Percentiles rank a stretch among this genome's conserved stretches.
Evolutionary conservation across 2,797 vertebrate genomes (phyloP).

Genomic region (Pogoniulus pusillus): DNA sequence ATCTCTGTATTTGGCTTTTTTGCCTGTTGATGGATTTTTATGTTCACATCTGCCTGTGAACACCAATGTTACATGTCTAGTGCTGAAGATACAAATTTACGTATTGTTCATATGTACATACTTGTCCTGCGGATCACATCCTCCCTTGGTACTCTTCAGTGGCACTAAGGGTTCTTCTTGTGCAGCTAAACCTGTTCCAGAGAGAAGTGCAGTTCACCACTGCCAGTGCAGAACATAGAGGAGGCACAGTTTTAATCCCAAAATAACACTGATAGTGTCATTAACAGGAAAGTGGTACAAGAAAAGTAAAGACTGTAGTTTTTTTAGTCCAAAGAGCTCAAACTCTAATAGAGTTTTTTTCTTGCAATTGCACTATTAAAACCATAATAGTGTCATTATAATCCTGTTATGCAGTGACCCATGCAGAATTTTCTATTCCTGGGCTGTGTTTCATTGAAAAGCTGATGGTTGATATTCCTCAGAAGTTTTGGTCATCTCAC

Average conservation of each 20-base stretch:
- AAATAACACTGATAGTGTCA: neutral
- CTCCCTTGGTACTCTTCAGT: neutral
- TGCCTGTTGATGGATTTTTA: neutral
- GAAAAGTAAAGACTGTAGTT: neutral
- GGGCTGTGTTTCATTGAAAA: neutral
- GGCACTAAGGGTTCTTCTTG: neutral
- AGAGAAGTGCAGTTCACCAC: neutral
- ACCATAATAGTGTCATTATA: neutral
- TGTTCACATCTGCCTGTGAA: neutral
- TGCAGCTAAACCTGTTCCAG: neutral
- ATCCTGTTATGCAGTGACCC: neutral
- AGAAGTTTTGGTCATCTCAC: neutral
- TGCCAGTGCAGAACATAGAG: neutral
- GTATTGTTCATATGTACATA: neutral
- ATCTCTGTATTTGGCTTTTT: neutral
- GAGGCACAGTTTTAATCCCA: neutral
- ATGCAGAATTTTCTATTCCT: slow-evolving; percentile 6
- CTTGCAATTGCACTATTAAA: neutral
- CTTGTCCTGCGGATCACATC: neutral
- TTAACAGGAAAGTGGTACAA: neutral
- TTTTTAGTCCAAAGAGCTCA: neutral
- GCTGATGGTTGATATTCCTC: neutral
- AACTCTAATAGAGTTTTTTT: neutral
- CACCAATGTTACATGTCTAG: neutral
- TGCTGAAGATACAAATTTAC: neutral